Evolutionary conservation across 2,888 invertebrate species (phyloP), one percentile per base, ranked within the genome.

Genomic region (Nemoura dubitans): DNA sequence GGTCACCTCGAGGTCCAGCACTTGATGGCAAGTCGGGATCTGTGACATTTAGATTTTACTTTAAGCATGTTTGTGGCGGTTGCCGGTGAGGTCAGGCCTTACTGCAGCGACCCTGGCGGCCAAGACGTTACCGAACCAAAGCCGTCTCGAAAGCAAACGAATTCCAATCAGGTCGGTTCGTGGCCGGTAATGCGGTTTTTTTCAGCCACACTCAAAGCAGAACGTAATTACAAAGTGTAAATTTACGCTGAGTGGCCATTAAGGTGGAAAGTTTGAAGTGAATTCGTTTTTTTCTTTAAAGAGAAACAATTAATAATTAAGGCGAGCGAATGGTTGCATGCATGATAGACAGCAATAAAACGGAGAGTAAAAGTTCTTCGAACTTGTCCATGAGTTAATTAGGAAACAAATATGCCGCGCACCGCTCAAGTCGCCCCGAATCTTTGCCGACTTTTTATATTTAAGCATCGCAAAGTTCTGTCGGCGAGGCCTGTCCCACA

Each of bases 261-360:
- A 76, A 76, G 29, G 84, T 29, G 81, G n/a, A 84, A 84, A 84
- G 59, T 84, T 84, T 84, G 76, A 84, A 84, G 29, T 59, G 29
- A 84, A 76, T 59, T 84, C 29, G 29, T 2, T 84, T 76, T 59
- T 59, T 84, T 59, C 29, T 59, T 84, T 76, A 14, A 26, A 59
- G 84, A 76, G 84, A 76, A 84, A 84, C 84, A 84, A 84, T 84
- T 84, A 84, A 84, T 84, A 84, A 84, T 76, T 84, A 59, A 84
- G 84, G 84, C 59, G 76, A 76, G n/a, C 30, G 83, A 42, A 83
- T 42, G 83, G 30, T 83, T 42, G 36, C 84, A 84, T 59, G 84
- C 84, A 84, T 59, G 84, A 43, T 76, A 84, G 14, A 59, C 76
- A 43, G 84, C 43, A 84, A 59, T 43, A 59, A 84, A 80, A 85